phyloP scores from a whole-genome alignment of 1,140 invertebrate genomes.

The Nephila pilipes region DNA sequence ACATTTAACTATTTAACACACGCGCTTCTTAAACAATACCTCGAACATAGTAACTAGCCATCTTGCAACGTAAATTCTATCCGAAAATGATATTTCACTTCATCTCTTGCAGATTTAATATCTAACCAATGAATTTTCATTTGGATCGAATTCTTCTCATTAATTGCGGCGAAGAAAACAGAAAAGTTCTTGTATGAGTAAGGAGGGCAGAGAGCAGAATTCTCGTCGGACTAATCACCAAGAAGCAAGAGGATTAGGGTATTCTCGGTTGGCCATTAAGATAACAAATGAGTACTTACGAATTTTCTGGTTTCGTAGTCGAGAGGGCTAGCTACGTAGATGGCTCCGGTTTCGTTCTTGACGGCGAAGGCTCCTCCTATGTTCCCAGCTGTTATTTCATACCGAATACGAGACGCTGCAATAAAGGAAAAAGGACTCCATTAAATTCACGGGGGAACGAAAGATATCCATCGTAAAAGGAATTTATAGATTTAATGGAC shows the following conservation, averaged over 20 bases:
- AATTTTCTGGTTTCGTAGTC: constrained; percentile 95
- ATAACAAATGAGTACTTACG: constrained; percentile 84
- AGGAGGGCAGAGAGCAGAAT: neutral
- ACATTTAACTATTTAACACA: too few relatives aligned
- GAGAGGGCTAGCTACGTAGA: constrained; percentile 96
- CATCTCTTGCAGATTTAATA: too few relatives aligned
- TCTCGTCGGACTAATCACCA: neutral
- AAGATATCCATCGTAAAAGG: neutral
- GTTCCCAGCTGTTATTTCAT: constrained; percentile 99
- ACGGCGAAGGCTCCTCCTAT: constrained; percentile 98
- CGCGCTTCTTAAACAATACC: too few relatives aligned
- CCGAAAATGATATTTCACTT: too few relatives aligned
- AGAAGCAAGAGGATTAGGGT: neutral
- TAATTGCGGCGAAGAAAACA: neutral
- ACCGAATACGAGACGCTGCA: constrained; percentile 97
- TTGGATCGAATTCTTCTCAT: neutral
- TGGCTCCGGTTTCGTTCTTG: constrained; percentile 97
- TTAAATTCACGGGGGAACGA: neutral
- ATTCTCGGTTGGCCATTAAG: constrained; percentile 63
- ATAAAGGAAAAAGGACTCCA: neutral
- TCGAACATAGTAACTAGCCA: too few relatives aligned
- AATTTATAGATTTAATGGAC: too few relatives aligned
- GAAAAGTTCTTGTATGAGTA: neutral
- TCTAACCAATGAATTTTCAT: neutral
- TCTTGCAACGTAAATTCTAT: too few relatives aligned